phyloP scores from a whole-genome alignment of 2,113 vertebrate species.

The Gymnogyps californianus region DNA sequence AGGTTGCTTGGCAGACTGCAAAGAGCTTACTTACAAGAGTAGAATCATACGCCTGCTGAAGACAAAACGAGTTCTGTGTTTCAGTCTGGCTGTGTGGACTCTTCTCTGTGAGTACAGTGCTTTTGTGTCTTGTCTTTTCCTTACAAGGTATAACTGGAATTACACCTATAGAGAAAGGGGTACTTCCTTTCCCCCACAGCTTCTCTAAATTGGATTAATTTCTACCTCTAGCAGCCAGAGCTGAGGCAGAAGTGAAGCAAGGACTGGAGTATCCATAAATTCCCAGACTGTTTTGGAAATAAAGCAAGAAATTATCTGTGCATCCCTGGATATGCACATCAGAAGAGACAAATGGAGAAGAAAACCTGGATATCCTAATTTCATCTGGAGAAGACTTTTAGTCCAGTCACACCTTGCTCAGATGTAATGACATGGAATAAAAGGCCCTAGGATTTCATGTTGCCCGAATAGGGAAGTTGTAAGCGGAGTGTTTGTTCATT shows the following conservation, averaged over 20 bases:
- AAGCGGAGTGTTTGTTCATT: background rate
- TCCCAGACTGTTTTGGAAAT: background rate
- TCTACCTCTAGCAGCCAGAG: background rate
- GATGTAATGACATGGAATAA: background rate
- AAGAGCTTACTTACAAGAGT: background rate
- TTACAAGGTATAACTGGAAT: background rate
- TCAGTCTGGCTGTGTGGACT: background rate
- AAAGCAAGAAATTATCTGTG: background rate
- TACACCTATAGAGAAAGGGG: background rate
- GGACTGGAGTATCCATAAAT: background rate
- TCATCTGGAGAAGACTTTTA: background rate
- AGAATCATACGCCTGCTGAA: background rate
- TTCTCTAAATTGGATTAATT: background rate
- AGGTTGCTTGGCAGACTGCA: rapidly evolving
- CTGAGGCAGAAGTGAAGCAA: background rate
- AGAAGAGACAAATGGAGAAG: background rate
- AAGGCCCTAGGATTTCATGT: background rate
- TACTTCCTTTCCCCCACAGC: background rate
- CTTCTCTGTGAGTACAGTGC: background rate
- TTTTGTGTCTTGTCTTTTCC: background rate
- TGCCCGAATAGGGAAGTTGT: background rate
- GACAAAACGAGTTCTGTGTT: background rate
- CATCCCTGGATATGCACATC: background rate
- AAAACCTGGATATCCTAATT: background rate
- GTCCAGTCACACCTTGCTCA: background rate